A percentile compares a stretch with the other conserved stretches of the same genome.
Evolutionary conservation across 2,797 vertebrate species (phyloP).

Genomic region (Ptychobarbus kaznakovi): DNA sequence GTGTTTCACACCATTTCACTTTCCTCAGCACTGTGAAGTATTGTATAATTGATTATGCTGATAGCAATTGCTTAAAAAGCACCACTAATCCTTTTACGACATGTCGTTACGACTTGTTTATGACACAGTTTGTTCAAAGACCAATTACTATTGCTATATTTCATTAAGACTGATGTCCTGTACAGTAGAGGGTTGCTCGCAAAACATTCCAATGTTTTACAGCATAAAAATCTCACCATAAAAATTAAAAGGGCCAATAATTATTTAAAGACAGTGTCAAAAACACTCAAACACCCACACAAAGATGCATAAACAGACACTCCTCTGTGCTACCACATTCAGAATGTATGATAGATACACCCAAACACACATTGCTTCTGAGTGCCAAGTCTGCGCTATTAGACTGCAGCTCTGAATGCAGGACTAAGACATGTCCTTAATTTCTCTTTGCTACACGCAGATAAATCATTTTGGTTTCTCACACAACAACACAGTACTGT

Average conservation of each 20-base stretch:
- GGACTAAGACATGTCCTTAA: slow-evolving; percentile 21
- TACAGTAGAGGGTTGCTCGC: not conserved
- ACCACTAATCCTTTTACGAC: slow-evolving; percentile 31
- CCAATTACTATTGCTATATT: slow-evolving; percentile 17
- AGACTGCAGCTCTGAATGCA: slow-evolving; percentile 4
- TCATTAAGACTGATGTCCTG: slow-evolving; percentile 25
- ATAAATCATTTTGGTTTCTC: not conserved
- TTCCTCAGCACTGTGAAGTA: not conserved
- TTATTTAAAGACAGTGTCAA: not conserved
- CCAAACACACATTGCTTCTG: slow-evolving; percentile 6
- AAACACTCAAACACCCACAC: not conserved
- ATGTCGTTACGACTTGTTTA: slow-evolving; percentile 12
- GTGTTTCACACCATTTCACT: not conserved
- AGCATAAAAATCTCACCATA: slow-evolving; percentile 12
- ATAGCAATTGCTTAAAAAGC: slow-evolving; percentile 1
- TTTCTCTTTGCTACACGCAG: not conserved
- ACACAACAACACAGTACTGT: not conserved
- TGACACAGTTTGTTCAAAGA: slow-evolving; percentile 13
- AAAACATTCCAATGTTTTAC: slow-evolving; percentile 4
- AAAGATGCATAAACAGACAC: not conserved
- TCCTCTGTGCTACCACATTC: not conserved
- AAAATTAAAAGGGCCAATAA: slow-evolving; percentile 6
- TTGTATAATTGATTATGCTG: slow-evolving; percentile 43
- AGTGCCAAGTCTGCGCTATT: not conserved
- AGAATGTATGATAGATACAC: slow-evolving; percentile 9